These are phyloP conservation scores for Scolanthus callimorphus DNA, from an alignment of 92 coral and sea anemone species.

Conservation along the genomic window DNA sequence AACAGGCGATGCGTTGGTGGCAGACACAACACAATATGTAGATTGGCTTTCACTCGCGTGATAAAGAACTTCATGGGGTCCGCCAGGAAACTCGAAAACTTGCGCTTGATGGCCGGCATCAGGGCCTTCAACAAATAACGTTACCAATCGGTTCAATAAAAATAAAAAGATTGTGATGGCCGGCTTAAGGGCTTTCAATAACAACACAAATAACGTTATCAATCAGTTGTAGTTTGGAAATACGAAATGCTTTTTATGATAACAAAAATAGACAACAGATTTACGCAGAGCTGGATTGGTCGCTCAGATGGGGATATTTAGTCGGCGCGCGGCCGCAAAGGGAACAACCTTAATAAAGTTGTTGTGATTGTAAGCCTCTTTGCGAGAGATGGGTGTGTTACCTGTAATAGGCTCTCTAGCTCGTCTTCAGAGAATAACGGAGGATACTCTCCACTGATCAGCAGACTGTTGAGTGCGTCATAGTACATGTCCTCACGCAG, in stretches of 20 bases:
- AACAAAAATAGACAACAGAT: no score
- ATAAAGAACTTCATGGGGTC: constrained; percentile 98
- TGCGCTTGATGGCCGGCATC: constrained; percentile 98
- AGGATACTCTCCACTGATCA: constrained; percentile 92
- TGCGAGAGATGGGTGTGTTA: no score
- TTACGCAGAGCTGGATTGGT: no score
- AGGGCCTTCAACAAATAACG: constrained; percentile 52
- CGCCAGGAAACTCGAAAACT: constrained; percentile 94
- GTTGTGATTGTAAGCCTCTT: no score
- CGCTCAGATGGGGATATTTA: no score
- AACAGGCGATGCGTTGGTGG: constrained; percentile 90
- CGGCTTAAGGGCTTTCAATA: no score
- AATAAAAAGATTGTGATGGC: neutral
- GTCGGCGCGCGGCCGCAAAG: no score
- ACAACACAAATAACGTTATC: constrained; percentile 4
- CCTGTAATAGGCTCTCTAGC: constrained; percentile 91
- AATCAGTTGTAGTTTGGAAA: no score
- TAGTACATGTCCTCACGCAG: constrained; percentile 82
- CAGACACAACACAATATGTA: constrained; percentile 85
- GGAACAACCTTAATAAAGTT: no score
- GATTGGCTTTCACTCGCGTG: constrained; percentile 94
- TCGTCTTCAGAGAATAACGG: constrained; percentile 97
- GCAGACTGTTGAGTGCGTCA: constrained; percentile 92
- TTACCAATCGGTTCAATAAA: no score
- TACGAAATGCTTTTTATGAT: no score